phyloP scores from a whole-genome alignment of 1,140 invertebrate species.

The Cydia amplana region DNA sequence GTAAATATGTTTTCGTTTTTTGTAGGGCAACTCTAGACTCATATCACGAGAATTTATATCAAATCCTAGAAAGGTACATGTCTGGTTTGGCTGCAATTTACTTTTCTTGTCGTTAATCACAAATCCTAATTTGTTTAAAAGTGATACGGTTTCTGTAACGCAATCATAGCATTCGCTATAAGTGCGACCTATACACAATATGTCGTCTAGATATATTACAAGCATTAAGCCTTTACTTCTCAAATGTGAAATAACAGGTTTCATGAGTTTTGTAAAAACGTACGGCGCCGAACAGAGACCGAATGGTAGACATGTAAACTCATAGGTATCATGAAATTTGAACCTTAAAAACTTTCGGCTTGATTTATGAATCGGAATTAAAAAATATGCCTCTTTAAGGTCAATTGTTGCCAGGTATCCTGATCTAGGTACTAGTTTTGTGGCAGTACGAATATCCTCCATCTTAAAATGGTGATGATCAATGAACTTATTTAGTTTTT shows the following conservation, averaged over 20 bases:
- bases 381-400: constrained; percentile 35
- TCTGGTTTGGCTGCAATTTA: constrained; percentile 20
- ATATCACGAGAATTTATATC: constrained; percentile 18
- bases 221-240: constrained; percentile 27
- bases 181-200: constrained; percentile 26
- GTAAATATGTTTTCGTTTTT: constrained; percentile 17
- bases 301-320: constrained; percentile 34
- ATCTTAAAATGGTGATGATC: constrained; percentile 34
- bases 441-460: constrained; percentile 33
- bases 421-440: constrained; percentile 15
- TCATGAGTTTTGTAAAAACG: constrained; percentile 34
- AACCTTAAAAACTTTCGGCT: constrained; percentile 31
- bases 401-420: constrained; percentile 28
- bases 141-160: constrained; percentile 4
- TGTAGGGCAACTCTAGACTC: constrained; percentile 9
- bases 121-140: constrained; percentile 28
- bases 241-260: constrained; percentile 23
- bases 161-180: constrained; percentile 5
- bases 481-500: constrained; percentile 33
- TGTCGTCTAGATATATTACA: constrained; percentile 31
- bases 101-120: constrained; percentile 32
- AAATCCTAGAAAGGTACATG: constrained; percentile 28
- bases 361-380: constrained; percentile 12
- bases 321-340: not conserved
- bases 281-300: constrained; percentile 26